Conservation (phyloP, 2,888 invertebrate genomes). For the Taenaris catops region DNA sequence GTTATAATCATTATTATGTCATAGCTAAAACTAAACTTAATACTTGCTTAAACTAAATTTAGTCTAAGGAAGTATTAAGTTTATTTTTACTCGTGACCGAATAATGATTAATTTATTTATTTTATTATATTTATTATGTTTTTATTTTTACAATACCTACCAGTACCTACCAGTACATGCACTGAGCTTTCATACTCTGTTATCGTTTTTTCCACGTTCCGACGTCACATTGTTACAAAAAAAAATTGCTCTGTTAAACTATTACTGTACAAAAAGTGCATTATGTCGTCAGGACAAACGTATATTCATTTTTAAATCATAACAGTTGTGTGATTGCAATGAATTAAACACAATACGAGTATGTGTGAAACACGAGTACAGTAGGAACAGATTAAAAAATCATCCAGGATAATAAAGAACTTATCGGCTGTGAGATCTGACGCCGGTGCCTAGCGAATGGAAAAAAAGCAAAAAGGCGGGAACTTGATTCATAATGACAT, state of each 20-base stretch:
- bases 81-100: no score
- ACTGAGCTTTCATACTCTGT: no score
- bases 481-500: constrained; percentile 74
- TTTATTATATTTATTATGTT: no score
- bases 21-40: no score
- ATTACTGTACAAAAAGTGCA: constrained; percentile 9
- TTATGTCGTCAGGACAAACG: constrained; percentile 6
- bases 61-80: no score
- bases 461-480: constrained; percentile 66
- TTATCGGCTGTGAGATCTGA: constrained; percentile 74
- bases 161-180: no score
- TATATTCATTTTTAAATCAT: constrained; percentile 11
- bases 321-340: constrained; percentile 11
- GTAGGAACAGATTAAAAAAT: constrained; percentile 70
- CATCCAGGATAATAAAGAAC: constrained; percentile 74
- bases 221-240: no score
- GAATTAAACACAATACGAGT: constrained; percentile 36
- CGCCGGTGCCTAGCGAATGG: constrained; percentile 61
- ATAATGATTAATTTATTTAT: no score
- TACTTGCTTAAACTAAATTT: no score
- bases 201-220: no score
- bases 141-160: no score
- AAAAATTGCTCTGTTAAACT: constrained; percentile 4
- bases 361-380: constrained; percentile 54
- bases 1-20: no score